Conservation (phyloP, 2,888 invertebrate species). For the Lordiphosa fenestrarum region DNA sequence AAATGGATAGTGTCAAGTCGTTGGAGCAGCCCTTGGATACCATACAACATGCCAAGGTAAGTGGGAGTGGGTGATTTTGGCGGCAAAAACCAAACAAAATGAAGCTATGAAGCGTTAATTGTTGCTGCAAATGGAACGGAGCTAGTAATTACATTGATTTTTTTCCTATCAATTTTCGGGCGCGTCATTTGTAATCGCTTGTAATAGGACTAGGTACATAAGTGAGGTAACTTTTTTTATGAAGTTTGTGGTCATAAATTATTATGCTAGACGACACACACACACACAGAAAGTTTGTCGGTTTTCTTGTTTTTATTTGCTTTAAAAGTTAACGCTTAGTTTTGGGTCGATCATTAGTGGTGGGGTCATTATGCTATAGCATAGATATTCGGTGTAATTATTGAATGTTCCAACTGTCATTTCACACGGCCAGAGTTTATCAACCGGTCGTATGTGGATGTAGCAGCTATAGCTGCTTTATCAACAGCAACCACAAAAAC, state of each 20-base stretch:
- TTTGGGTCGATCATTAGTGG: slow-evolving; percentile 59
- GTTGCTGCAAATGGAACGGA: slow-evolving; percentile 26
- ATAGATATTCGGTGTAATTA: slow-evolving; percentile 46
- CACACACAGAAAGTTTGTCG: slow-evolving; percentile 27
- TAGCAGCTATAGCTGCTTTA: slow-evolving; percentile 41
- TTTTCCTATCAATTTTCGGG: slow-evolving; percentile 57
- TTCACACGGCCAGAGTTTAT: slow-evolving; percentile 63
- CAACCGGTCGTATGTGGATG: slow-evolving; percentile 48
- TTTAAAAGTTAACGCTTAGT: slow-evolving; percentile 63
- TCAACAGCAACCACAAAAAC: slow-evolving; percentile 31
- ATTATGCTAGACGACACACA: slow-evolving; percentile 53
- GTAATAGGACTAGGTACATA: slow-evolving; percentile 31
- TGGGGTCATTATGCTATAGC: slow-evolving; percentile 53
- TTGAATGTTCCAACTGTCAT: slow-evolving; percentile 46
- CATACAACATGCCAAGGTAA: slow-evolving; percentile 87
- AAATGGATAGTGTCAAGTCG: slow-evolving; percentile 87
- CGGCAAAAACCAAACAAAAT: slow-evolving; percentile 37
- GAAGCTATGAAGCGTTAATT: slow-evolving; percentile 45
- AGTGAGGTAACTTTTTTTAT: slow-evolving; percentile 30
- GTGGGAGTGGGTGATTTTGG: slow-evolving; percentile 60
- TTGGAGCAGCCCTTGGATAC: slow-evolving; percentile 86
- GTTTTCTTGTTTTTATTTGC: slow-evolving; percentile 50
- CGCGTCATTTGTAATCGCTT: slow-evolving; percentile 55
- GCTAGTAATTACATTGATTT: slow-evolving; percentile 68
- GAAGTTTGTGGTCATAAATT: slow-evolving; percentile 60